Evolutionary conservation across 2,888 invertebrate genomes (phyloP), one percentile per base, ranked within the genome.

Genomic region (Leptinotarsa tumamoca): DNA sequence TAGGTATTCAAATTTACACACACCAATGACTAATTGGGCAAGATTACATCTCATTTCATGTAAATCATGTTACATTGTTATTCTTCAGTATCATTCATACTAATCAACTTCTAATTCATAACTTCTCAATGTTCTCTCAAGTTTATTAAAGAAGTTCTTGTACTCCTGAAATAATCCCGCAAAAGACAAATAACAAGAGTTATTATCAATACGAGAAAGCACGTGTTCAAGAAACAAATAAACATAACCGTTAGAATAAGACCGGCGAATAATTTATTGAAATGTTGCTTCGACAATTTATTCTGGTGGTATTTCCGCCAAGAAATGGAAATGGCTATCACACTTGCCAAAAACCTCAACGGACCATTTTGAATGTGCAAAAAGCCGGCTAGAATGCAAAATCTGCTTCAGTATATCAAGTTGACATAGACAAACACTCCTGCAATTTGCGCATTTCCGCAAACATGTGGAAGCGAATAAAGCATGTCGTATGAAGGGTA

Each of bases 391-490:
- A 74, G 80, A 82, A 83, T 84, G 81, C 83, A 82, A 83, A 84
- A 84, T 83, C 83, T 81, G 80, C 78, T 78, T 61, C 80, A 82
- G 75, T 83, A 84, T 82, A 81, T 82, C 83, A 82, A 79, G 77
- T 78, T 80, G 84, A 84, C 83, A 77, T 80, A 79, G 82, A 83
- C 80, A 82, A 82, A 83, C 82, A 79, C 77, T 80, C 68, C 80
- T 81, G 80, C 82, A 82, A 82, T 83, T 84, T 82, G 84, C 82
- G 82, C 83, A 82, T 83, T 84, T 83, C 83, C 82, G 79, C 79
- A 69, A 81, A 82, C 81, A 82, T 82, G 81, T 80, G 78, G 75
- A 80, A 23, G 63, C 23, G 67, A 67, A 79, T 80, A 80, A 82
- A 80, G 76, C 79, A 76, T 69, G 71, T 61, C 68, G 76, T 76